Evolutionary conservation across 2,113 vertebrate genomes (phyloP).

Genomic region (Prietella phreatophila): DNA sequence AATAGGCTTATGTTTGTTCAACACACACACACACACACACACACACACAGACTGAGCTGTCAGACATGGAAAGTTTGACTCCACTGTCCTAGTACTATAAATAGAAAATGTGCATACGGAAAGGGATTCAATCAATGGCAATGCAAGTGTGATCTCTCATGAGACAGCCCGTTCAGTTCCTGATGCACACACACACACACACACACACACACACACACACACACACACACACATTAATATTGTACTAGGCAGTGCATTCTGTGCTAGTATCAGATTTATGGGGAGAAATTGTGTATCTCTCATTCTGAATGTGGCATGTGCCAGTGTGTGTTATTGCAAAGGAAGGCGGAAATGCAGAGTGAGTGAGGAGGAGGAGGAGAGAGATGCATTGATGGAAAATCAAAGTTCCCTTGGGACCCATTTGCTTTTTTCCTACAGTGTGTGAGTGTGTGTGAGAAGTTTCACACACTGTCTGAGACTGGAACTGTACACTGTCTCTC

Average conservation of each 20-base stretch:
- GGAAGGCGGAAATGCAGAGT: neutral
- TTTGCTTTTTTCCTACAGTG: slow-evolving; percentile 6
- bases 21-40: slow-evolving; percentile 30
- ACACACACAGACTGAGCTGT: slow-evolving; percentile 29
- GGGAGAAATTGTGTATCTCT: neutral
- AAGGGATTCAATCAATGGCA: slow-evolving; percentile 49
- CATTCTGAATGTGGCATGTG: neutral
- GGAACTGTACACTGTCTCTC: neutral
- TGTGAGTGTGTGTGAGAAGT: neutral
- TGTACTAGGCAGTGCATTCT: slow-evolving; percentile 10
- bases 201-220: too few relatives aligned
- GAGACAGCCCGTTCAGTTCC: slow-evolving; percentile 19
- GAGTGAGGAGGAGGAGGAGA: neutral
- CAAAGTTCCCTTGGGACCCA: slow-evolving; percentile 13
- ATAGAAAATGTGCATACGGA: slow-evolving; percentile 42
- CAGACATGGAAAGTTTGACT: slow-evolving; percentile 54
- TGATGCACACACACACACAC: slow-evolving; percentile 14
- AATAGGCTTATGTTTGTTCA: slow-evolving; percentile 34
- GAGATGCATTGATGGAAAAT: slow-evolving; percentile 14
- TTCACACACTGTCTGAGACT: neutral
- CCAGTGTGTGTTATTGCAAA: slow-evolving; percentile 19
- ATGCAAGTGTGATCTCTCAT: slow-evolving; percentile 37
- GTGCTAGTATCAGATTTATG: slow-evolving; percentile 8
- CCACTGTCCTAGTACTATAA: slow-evolving; percentile 51
- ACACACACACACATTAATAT: slow-evolving; percentile 21